Conservation (phyloP, 2,797 vertebrate species). For the Distichodus sexfasciatus region DNA sequence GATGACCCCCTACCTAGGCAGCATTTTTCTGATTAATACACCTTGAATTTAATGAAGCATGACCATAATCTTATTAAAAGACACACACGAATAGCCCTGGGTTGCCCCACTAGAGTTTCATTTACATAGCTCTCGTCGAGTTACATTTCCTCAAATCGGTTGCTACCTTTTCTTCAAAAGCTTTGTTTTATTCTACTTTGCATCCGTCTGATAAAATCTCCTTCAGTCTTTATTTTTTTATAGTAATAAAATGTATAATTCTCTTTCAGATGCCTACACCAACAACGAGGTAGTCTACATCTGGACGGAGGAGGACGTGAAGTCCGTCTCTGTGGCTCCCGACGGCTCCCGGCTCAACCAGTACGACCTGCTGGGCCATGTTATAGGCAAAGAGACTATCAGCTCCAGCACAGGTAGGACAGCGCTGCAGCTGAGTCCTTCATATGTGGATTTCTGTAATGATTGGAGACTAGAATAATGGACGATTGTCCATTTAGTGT, state of each 20-base stretch:
- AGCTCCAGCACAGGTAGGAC: constrained; percentile 98
- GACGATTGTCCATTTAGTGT: not conserved
- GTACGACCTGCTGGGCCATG: constrained; percentile 93
- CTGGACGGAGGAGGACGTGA: constrained; percentile 91
- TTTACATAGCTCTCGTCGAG: constrained; percentile 23
- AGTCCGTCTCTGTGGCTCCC: constrained; percentile 90
- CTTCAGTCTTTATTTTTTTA: not conserved
- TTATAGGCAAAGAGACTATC: constrained; percentile 94
- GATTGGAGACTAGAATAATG: too few species aligned
- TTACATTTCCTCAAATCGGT: constrained; percentile 36
- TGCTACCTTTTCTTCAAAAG: constrained; percentile 2
- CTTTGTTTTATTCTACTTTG: constrained; percentile 22
- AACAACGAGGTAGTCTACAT: constrained; percentile 96
- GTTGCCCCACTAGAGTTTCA: constrained; percentile 25
- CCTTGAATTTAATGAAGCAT: constrained; percentile 4
- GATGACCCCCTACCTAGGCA: not conserved
- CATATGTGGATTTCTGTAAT: not conserved
- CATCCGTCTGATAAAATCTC: too few species aligned
- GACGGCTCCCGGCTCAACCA: constrained; percentile 96
- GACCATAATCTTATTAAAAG: constrained; percentile 22
- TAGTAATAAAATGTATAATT: not conserved
- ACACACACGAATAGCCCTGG: not conserved
- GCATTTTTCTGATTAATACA: constrained; percentile 21
- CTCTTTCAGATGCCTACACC: constrained; percentile 88
- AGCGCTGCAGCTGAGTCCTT: not conserved